phyloP scores from a whole-genome alignment of 2,888 invertebrate genomes.

The Limenitis camilla region DNA sequence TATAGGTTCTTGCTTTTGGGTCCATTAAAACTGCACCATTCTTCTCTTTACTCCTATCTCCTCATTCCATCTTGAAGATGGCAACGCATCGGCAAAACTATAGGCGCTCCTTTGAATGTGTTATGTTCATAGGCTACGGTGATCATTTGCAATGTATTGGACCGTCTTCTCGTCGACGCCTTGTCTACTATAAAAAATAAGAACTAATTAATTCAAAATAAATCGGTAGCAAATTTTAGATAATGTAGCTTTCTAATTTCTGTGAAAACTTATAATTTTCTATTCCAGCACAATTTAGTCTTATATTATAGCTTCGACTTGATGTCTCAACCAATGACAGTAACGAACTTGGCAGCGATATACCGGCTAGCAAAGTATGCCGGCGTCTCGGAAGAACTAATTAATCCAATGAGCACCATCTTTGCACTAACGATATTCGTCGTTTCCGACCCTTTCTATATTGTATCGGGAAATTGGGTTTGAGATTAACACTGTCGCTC shows the following conservation, averaged over 20 bases:
- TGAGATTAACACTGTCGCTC: slow-evolving; percentile 40
- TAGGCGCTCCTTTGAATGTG: too few species aligned
- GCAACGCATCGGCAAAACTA: too few species aligned
- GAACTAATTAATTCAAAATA: too few species aligned
- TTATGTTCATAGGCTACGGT: too few species aligned
- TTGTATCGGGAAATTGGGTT: slow-evolving; percentile 51
- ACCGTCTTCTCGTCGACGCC: too few species aligned
- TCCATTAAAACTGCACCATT: too few species aligned
- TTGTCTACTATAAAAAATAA: too few species aligned
- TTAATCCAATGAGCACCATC: slow-evolving; percentile 68
- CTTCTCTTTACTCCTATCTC: too few species aligned
- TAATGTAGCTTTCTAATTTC: slow-evolving; percentile 35
- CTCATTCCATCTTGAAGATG: too few species aligned
- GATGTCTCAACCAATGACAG: slow-evolving; percentile 45
- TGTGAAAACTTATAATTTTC: slow-evolving; percentile 46
- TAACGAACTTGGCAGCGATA: slow-evolving; percentile 21
- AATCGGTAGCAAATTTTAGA: too few species aligned
- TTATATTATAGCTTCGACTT: slow-evolving; percentile 56
- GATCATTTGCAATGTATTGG: too few species aligned
- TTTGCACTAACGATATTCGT: slow-evolving; percentile 65
- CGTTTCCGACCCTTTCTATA: slow-evolving; percentile 51
- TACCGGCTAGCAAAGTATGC: slow-evolving; percentile 39
- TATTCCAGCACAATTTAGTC: slow-evolving; percentile 36
- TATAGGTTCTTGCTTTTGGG: too few species aligned
- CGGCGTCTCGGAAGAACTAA: slow-evolving; percentile 53